Evolutionary conservation across 2,113 vertebrate genomes (phyloP).

Genomic region (Elaphurus davidianus): DNA sequence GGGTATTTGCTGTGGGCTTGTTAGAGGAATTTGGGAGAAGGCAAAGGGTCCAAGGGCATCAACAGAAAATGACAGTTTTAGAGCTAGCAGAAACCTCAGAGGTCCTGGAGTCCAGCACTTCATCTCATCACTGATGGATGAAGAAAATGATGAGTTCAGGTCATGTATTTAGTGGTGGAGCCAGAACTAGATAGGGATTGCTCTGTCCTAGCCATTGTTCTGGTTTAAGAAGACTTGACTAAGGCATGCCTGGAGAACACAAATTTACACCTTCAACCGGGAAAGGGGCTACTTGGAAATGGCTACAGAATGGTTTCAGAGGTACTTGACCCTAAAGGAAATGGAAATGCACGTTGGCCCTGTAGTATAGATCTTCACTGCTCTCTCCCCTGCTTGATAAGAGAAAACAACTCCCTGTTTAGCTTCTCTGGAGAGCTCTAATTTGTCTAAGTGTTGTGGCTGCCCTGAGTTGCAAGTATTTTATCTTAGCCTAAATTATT

Average conservation of each 20-base stretch:
- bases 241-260: fast-evolving
- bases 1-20: not conserved
- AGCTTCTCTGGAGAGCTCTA: not conserved
- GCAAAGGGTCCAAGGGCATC: not conserved
- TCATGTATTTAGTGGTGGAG: not conserved
- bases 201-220: no score
- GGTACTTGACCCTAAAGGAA: not conserved
- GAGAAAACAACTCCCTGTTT: not conserved
- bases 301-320: not conserved
- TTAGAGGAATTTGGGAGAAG: not conserved
- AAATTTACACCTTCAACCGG: not conserved
- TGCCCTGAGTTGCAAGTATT: conserved; percentile 53
- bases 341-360: not conserved
- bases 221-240: not conserved
- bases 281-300: not conserved
- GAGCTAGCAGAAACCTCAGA: not conserved
- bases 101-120: not conserved
- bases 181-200: not conserved
- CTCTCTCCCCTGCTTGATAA: not conserved
- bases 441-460: conserved; percentile 52
- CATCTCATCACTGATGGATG: not conserved
- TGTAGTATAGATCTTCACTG: not conserved
- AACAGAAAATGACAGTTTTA: not conserved
- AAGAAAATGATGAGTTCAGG: not conserved
- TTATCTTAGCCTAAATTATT: conserved; percentile 43